Evolutionary conservation across 2,888 invertebrate species (phyloP).

Genomic region (Timema podura): DNA sequence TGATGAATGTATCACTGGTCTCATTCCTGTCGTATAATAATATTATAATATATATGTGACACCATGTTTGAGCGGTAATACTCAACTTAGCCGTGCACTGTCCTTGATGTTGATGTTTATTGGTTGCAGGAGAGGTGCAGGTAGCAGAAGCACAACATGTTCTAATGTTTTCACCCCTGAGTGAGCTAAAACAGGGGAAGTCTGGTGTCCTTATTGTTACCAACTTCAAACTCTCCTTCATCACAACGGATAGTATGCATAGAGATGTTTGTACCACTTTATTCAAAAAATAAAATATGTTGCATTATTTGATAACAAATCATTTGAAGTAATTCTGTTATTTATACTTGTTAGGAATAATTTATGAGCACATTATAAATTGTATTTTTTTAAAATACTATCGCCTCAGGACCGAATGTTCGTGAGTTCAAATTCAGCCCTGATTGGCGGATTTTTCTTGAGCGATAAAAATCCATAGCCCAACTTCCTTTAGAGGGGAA

Average conservation of each 20-base stretch:
- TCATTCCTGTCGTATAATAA: too few species aligned
- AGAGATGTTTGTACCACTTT: constrained; percentile 39
- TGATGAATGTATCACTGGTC: too few species aligned
- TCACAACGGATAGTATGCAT: constrained; percentile 60
- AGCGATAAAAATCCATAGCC: too few species aligned
- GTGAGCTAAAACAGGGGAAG: constrained; percentile 72
- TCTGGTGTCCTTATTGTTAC: constrained; percentile 84
- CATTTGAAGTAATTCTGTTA: too few species aligned
- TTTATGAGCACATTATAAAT: not conserved
- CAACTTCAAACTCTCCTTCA: constrained; percentile 88
- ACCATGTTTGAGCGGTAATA: too few species aligned
- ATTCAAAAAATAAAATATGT: not conserved
- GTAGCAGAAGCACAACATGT: constrained; percentile 79
- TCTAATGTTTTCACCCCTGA: constrained; percentile 75
- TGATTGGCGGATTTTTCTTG: too few species aligned
- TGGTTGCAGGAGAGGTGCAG: constrained; percentile 66
- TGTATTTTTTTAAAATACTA: not conserved
- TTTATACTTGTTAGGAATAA: not conserved
- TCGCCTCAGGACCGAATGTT: not conserved
- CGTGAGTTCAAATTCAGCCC: too few species aligned
- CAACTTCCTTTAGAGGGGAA: too few species aligned
- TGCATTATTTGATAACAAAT: too few species aligned
- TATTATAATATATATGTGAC: too few species aligned
- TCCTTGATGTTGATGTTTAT: not conserved
- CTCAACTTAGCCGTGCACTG: too few species aligned